Percentiles rank a stretch among this genome's conserved stretches.
These are phyloP conservation scores for Lutjanus campechanus DNA, from an alignment of 2,797 vertebrate species.

Conservation along the genomic window DNA sequence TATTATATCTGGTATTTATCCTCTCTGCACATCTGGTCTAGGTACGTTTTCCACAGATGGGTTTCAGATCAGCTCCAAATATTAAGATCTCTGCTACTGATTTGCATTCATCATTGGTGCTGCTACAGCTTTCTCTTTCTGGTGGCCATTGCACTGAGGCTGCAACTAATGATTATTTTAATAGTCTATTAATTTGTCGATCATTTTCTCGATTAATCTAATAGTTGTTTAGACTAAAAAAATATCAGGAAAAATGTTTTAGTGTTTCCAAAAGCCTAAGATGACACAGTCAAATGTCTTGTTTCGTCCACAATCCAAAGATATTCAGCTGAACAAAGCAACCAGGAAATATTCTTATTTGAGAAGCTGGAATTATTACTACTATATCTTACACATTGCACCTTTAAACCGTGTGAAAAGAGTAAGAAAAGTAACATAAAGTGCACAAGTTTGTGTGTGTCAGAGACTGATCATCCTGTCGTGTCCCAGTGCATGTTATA, in stretches of 20 bases:
- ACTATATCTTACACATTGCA: no score
- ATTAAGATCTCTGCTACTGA: neutral
- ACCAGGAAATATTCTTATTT: no score
- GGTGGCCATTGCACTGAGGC: neutral
- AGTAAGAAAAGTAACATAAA: neutral
- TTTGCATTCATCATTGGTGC: neutral
- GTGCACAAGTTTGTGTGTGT: neutral
- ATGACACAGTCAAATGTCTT: no score
- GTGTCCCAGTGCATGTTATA: neutral
- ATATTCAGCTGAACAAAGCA: no score
- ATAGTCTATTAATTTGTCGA: no score
- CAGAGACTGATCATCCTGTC: neutral
- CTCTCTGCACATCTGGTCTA: neutral
- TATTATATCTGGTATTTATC: neutral
- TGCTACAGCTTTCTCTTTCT: neutral
- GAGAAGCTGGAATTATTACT: no score
- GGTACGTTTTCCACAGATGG: neutral
- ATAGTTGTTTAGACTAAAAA: no score
- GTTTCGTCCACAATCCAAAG: no score
- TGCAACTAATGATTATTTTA: no score
- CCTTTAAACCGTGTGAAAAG: neutral
- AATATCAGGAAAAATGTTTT: no score
- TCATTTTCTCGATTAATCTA: no score
- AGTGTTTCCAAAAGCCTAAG: no score
- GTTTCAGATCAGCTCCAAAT: neutral